Conservation (phyloP, 2,797 vertebrate species). For the Xiphorhynchus erythropygius region DNA sequence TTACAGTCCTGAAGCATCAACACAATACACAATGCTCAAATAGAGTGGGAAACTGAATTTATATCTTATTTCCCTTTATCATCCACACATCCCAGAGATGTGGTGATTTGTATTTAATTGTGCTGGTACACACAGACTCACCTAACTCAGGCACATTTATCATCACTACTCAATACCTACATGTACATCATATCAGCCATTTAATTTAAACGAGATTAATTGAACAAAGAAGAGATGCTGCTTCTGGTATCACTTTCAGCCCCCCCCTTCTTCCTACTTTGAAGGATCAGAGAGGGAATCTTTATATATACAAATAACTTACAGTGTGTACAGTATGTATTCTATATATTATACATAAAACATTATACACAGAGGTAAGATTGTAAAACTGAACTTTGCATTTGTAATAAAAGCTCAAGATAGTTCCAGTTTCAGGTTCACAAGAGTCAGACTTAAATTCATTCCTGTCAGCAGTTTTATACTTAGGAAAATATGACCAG, state of each 20-base stretch:
- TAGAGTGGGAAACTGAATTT: neutral
- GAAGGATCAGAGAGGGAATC: neutral
- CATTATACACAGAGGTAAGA: neutral
- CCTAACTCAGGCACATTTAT: neutral
- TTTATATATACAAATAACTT: neutral
- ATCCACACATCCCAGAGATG: neutral
- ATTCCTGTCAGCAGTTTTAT: neutral
- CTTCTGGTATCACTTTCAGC: neutral
- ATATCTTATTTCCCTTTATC: neutral
- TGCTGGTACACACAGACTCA: neutral
- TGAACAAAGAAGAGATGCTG: neutral
- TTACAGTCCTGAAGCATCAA: neutral
- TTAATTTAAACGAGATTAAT: neutral
- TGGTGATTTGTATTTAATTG: neutral
- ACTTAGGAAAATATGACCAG: neutral
- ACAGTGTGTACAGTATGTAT: neutral
- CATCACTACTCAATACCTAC: neutral
- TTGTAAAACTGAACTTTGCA: neutral
- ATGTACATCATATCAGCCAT: neutral
- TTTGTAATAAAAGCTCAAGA: neutral
- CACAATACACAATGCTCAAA: neutral
- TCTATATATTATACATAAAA: neutral
- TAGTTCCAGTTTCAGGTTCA: too few species aligned
- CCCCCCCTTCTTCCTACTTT: neutral
- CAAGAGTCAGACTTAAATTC: neutral